Conservation (phyloP, 2,113 vertebrate genomes). For the Fulmarus glacialis region DNA sequence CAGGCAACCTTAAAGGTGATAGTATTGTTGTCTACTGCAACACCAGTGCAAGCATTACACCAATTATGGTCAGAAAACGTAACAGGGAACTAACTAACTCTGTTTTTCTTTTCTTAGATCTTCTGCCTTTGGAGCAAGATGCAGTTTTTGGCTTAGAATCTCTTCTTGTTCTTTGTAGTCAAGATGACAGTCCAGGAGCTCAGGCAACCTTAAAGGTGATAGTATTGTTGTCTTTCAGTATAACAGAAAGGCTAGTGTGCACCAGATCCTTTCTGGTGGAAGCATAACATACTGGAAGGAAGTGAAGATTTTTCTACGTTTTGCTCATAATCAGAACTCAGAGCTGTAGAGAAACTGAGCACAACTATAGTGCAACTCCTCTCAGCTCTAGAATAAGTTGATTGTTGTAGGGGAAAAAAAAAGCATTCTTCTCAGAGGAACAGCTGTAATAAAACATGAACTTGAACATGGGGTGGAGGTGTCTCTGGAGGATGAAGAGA, state of each 20-base stretch:
- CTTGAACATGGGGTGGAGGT: neutral
- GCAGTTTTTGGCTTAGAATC: slow-evolving; percentile 92
- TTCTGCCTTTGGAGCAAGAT: slow-evolving; percentile 92
- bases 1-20: slow-evolving; percentile 92
- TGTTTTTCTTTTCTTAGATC: slow-evolving; percentile 74
- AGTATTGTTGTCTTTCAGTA: too few species aligned
- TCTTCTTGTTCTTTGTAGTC: slow-evolving; percentile 93
- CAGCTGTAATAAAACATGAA: neutral
- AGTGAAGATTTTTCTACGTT: neutral
- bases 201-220: slow-evolving; percentile 94
- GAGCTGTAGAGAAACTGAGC: neutral
- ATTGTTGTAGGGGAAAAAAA: neutral
- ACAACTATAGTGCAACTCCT: neutral
- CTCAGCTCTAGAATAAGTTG: neutral
- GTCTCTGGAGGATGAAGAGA: neutral
- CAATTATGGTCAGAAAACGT: neutral
- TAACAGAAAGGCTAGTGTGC: neutral
- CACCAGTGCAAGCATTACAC: neutral
- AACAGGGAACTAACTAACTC: neutral
- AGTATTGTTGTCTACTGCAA: neutral
- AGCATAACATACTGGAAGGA: neutral
- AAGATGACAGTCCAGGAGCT: slow-evolving; percentile 85
- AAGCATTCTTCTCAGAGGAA: neutral
- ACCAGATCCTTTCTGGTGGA: neutral
- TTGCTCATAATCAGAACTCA: neutral